These are phyloP conservation scores for Dinocampus coccinellae DNA, from an alignment of 2,888 invertebrate genomes.

Conservation along the genomic window DNA sequence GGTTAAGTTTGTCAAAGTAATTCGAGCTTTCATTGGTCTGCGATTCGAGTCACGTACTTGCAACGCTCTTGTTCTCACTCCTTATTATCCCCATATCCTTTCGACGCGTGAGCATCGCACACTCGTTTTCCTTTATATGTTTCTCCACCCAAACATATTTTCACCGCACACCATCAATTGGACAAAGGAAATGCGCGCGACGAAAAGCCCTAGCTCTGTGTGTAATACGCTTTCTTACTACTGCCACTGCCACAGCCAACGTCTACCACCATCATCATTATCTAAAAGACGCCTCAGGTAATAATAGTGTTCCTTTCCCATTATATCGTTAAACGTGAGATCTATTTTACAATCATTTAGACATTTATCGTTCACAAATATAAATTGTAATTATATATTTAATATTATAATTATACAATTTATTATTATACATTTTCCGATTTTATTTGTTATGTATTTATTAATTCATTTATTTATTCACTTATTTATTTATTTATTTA, in stretches of 20 bases:
- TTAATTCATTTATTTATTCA: too few relatives aligned
- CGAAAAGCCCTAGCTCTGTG: slow-evolving; percentile 6
- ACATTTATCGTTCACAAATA: neutral
- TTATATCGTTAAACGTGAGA: neutral
- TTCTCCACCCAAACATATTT: slow-evolving; percentile 19
- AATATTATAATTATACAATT: too few relatives aligned
- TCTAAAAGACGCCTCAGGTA: neutral
- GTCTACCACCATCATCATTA: neutral
- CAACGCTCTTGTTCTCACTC: slow-evolving; percentile 46
- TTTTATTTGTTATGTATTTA: too few relatives aligned
- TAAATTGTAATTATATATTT: neutral
- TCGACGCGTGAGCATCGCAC: slow-evolving; percentile 33
- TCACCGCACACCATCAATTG: slow-evolving; percentile 25
- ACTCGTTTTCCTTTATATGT: slow-evolving; percentile 33
- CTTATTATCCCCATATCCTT: slow-evolving; percentile 45
- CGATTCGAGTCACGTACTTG: slow-evolving; percentile 40
- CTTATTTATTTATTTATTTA: neutral
- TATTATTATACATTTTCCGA: too few relatives aligned
- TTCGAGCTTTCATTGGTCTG: slow-evolving; percentile 46
- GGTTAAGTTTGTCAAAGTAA: slow-evolving; percentile 63
- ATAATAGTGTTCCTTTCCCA: neutral
- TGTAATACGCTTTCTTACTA: slow-evolving; percentile 14
- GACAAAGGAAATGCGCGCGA: slow-evolving; percentile 21
- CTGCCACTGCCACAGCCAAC: neutral
- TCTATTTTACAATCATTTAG: neutral